A percentile compares a stretch with the other conserved stretches of the same genome.
These are phyloP conservation scores for Sturnira hondurensis DNA, from an alignment of 2,113 vertebrate species.

Conservation along the genomic window DNA sequence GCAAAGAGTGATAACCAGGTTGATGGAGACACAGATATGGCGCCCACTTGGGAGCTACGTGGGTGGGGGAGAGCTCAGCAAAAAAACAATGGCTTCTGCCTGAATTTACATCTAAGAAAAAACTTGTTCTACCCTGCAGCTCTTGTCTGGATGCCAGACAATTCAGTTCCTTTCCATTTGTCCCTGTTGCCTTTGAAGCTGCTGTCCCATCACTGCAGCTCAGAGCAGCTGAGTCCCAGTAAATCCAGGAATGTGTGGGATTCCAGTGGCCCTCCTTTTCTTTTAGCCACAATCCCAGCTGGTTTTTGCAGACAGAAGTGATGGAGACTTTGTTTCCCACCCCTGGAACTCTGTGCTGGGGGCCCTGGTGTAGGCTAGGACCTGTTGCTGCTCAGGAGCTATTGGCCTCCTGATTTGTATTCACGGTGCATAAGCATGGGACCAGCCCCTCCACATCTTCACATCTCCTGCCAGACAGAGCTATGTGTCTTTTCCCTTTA, in stretches of 20 bases:
- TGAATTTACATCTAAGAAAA: not conserved
- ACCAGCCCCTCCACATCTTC: not conserved
- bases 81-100: not conserved
- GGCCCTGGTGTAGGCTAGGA: not conserved
- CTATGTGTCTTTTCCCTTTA: not conserved
- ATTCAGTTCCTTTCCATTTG: not conserved
- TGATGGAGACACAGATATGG: not conserved
- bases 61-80: not conserved
- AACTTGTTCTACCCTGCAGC: not conserved
- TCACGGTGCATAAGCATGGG: not conserved
- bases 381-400: not conserved
- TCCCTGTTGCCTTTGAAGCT: not conserved
- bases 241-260: not conserved
- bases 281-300: not conserved
- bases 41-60: not conserved
- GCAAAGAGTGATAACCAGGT: not conserved
- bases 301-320: not conserved
- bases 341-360: not conserved
- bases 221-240: not conserved
- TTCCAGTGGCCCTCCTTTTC: not conserved
- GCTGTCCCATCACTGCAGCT: not conserved
- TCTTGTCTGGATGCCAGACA: not conserved
- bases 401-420: not conserved
- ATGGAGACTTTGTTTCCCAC: not conserved
- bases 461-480: not conserved